A percentile compares a stretch with the other conserved stretches of the same genome.
Evolutionary conservation across 92 coral and sea anemone species (phyloP).

Genomic region (Anthopleura xanthogrammica): DNA sequence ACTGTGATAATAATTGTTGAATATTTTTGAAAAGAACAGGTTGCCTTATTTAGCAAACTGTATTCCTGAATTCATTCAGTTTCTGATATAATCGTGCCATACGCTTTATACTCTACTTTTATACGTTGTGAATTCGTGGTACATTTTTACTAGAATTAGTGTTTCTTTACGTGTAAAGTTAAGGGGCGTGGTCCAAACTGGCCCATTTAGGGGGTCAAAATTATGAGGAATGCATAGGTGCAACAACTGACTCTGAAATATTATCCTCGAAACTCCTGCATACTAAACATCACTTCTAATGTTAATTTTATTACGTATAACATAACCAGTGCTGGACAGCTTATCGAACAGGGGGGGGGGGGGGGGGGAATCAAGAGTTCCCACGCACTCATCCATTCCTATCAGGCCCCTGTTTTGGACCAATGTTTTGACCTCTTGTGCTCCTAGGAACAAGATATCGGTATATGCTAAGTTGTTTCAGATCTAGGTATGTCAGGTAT

Average conservation of each 20-base stretch:
- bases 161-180: neutral
- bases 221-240: neutral
- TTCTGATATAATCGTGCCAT: slow-evolving; percentile 15
- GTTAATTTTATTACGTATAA: too few species aligned
- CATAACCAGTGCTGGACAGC: neutral
- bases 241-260: neutral
- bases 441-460: neutral
- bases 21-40: neutral
- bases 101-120: slow-evolving; percentile 17
- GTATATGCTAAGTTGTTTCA: neutral
- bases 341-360: neutral
- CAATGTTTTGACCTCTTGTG: neutral
- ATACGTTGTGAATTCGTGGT: slow-evolving; percentile 4
- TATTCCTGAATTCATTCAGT: slow-evolving; percentile 2
- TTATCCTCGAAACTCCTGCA: neutral
- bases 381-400: neutral
- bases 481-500: neutral
- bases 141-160: slow-evolving; percentile 10
- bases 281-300: too few species aligned
- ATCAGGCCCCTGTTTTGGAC: neutral
- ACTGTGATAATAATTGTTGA: neutral
- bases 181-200: neutral
- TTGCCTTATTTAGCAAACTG: slow-evolving; percentile 7
- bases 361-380: neutral
- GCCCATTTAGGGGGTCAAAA: neutral